Evolutionary conservation across 2,113 vertebrate species (phyloP).

Genomic region (Pangasianodon hypophthalmus): DNA sequence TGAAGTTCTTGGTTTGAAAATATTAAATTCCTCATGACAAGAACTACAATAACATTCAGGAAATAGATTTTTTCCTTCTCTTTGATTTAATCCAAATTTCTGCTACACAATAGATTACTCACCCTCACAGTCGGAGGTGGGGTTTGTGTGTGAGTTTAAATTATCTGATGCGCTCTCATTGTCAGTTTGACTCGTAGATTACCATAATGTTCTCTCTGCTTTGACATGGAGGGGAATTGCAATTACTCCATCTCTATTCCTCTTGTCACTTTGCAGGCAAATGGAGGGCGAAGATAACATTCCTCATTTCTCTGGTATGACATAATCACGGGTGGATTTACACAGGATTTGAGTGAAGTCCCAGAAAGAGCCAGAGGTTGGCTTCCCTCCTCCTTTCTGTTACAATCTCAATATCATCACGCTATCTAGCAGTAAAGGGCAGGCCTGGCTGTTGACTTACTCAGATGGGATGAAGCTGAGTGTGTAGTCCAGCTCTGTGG

Average conservation of each 20-base stretch:
- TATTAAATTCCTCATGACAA: constrained; percentile 60
- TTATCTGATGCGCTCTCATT: constrained; percentile 30
- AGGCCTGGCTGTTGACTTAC: neutral
- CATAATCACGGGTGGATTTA: constrained; percentile 19
- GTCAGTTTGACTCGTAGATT: constrained; percentile 42
- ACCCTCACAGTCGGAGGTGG: constrained; percentile 16
- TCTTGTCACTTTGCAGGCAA: constrained; percentile 50
- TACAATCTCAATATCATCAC: constrained; percentile 4
- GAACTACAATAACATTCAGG: constrained; percentile 32
- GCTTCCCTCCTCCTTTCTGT: neutral
- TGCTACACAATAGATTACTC: constrained; percentile 31
- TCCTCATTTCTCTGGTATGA: constrained; percentile 4
- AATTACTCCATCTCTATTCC: constrained; percentile 52
- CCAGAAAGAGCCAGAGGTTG: constrained; percentile 12
- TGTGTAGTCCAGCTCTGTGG: constrained; percentile 16
- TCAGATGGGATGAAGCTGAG: constrained; percentile 17
- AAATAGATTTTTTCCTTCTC: neutral
- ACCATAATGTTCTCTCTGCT: constrained; percentile 48
- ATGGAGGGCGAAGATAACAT: constrained; percentile 44
- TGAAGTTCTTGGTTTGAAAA: constrained; percentile 47
- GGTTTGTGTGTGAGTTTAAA: constrained; percentile 35
- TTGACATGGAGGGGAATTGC: constrained; percentile 53
- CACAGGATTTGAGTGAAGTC: neutral
- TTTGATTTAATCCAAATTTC: constrained; percentile 25
- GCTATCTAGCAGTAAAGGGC: constrained; percentile 22